Base-by-base conservation (phyloP, 1,140 invertebrate genomes). In the Cydia amplana region DNA sequence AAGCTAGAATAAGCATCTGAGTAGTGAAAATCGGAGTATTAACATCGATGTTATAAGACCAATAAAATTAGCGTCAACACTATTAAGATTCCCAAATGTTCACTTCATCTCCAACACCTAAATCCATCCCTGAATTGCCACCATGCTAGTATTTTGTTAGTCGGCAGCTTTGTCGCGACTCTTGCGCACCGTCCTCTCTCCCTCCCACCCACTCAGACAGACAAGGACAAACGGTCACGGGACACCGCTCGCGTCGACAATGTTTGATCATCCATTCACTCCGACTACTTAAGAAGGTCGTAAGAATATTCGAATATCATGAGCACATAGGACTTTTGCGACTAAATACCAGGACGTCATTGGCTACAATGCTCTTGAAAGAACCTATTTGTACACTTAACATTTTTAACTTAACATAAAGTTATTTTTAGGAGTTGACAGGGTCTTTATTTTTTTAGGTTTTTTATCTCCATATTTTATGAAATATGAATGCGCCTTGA, bases 131-230 rank as follows among this genome's bases (percentile, higher is more conserved):
- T 90, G 89, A 46, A 87, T 90, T 88, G 85, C 89, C 89, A 91
- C 89, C 89, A 89, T 90, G 88, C 81, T 83, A 89, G 89, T 90
- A 87, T 91, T 90, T 87, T 87, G 85, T 89, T 86, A 87, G 89
- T 88, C 89, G 89, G 89, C 88, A 83, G 87, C 88, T 91, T 91
- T 90, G 87, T 89, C 81, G 81, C 60, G 78, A 83, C 82, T 85
- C 81, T 77, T 70, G 80, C 84, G 77, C 82, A 46, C 0, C 75
- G 73, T 67, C 14, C 64, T 7, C 14, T 88, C 85, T 72, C 82
- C 60, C 23, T 89, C 82, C 5, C 67, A 18, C 81, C 9, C 32
- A 10, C 14, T 18, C 9, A 18, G 70, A 14, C 2, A 74, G 83
- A 88, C 2, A 23, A 81, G 74, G 88, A 91, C 73, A 51, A 63